These are phyloP conservation scores for Enteromius treurensis DNA, from an alignment of 2,797 vertebrate species.

Conservation along the genomic window DNA sequence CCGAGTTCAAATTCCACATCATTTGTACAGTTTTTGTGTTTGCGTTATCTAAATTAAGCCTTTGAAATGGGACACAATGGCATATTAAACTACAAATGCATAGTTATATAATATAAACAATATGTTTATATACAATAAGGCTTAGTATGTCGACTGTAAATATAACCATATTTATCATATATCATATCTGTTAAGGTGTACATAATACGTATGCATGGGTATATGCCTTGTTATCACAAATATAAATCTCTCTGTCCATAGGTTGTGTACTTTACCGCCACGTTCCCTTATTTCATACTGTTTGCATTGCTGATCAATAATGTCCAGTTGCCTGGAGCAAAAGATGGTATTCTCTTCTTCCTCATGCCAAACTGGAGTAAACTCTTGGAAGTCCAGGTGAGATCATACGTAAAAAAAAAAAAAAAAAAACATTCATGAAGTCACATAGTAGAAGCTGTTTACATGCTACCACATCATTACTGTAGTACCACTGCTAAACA, in stretches of 20 bases:
- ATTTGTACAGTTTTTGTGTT: background rate
- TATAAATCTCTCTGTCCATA: conserved; percentile 51
- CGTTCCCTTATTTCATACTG: conserved; percentile 79
- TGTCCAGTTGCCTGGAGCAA: conserved; percentile 79
- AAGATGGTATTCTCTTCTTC: conserved; percentile 75
- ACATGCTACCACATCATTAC: conserved; percentile 4
- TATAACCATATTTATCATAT: background rate
- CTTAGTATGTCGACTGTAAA: background rate
- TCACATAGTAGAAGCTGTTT: background rate
- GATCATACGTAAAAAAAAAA: conserved; percentile 1
- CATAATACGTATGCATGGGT: background rate
- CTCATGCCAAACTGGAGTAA: conserved; percentile 76
- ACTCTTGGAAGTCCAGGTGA: conserved; percentile 78
- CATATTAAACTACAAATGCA: background rate
- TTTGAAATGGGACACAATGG: background rate
- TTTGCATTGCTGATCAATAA: conserved; percentile 80
- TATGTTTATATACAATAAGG: background rate
- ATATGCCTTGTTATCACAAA: background rate
- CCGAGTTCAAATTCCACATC: conserved; percentile 33
- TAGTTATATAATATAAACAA: background rate
- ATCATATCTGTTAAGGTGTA: background rate
- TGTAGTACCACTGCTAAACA: background rate
- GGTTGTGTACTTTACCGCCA: conserved; percentile 80
- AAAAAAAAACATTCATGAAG: background rate
- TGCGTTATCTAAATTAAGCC: background rate